A percentile compares a stretch with the other conserved stretches of the same genome.
These are phyloP conservation scores for Sitta carolinensis DNA, from an alignment of 2,797 vertebrate genomes.

Conservation along the genomic window DNA sequence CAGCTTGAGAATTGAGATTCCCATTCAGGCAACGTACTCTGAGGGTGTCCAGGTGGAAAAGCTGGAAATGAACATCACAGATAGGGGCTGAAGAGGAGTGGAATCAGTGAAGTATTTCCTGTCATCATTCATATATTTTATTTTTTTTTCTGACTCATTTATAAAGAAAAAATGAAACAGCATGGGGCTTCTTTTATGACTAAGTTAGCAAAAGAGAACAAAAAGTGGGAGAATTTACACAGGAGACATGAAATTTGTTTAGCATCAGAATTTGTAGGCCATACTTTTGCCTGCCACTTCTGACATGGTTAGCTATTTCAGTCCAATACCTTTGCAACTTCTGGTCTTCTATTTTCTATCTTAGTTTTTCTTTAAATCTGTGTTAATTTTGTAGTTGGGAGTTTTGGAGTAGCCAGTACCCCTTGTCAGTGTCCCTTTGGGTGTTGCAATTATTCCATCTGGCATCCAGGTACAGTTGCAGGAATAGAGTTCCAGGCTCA, in stretches of 20 bases:
- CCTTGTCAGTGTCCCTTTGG: neutral
- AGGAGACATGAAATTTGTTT: neutral
- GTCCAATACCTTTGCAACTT: neutral
- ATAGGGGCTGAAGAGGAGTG: neutral
- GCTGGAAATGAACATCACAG: neutral
- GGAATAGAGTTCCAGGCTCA: neutral
- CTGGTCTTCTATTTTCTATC: neutral
- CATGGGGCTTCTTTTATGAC: neutral
- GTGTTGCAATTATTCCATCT: neutral
- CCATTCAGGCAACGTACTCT: neutral
- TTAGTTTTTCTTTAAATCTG: neutral
- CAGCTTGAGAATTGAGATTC: neutral
- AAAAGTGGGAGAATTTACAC: neutral
- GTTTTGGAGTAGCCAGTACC: neutral
- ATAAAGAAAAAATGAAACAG: neutral
- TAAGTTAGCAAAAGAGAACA: conserved; percentile 22
- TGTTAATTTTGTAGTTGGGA: neutral
- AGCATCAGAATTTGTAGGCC: neutral
- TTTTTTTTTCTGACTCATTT: neutral
- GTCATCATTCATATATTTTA: neutral
- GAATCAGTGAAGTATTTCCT: neutral
- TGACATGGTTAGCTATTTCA: neutral
- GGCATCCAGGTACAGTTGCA: neutral
- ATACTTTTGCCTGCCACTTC: neutral
- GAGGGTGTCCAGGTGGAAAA: neutral